phyloP scores from a whole-genome alignment of 2,797 vertebrate species.

The Lophotriccus pileatus region DNA sequence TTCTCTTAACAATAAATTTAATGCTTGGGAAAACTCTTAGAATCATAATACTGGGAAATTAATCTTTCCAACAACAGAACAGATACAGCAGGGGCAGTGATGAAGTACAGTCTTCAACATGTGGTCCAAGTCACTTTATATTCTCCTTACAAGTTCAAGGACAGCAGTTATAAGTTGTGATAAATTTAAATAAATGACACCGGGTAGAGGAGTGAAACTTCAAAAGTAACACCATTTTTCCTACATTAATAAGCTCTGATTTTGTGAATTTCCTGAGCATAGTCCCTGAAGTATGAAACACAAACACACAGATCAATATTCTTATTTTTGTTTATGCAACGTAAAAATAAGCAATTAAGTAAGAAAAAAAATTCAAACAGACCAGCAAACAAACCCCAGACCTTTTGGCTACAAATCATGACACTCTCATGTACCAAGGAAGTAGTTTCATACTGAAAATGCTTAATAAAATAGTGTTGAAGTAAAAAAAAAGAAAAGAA shows the following conservation, averaged over 20 bases:
- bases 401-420: not conserved
- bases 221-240: not conserved
- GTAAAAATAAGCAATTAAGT: not conserved
- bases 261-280: not conserved
- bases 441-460: not conserved
- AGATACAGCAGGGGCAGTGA: not conserved
- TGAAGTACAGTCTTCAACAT: not conserved
- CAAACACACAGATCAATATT: not conserved
- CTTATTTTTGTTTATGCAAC: fast-evolving
- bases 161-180: not conserved
- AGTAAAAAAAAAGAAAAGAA: not conserved
- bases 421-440: not conserved
- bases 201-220: not conserved
- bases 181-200: not conserved
- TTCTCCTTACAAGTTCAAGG: not conserved
- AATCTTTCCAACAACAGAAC: not conserved
- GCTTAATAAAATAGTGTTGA: not conserved
- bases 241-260: not conserved
- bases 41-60: not conserved
- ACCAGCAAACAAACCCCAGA: fast-evolving
- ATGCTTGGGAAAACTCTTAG: not conserved
- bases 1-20: not conserved
- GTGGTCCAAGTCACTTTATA: not conserved
- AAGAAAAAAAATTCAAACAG: not conserved
- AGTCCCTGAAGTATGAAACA: not conserved